Evolutionary conservation across 2,888 invertebrate species (phyloP).

Genomic region (Philhelius pedissequus): DNA sequence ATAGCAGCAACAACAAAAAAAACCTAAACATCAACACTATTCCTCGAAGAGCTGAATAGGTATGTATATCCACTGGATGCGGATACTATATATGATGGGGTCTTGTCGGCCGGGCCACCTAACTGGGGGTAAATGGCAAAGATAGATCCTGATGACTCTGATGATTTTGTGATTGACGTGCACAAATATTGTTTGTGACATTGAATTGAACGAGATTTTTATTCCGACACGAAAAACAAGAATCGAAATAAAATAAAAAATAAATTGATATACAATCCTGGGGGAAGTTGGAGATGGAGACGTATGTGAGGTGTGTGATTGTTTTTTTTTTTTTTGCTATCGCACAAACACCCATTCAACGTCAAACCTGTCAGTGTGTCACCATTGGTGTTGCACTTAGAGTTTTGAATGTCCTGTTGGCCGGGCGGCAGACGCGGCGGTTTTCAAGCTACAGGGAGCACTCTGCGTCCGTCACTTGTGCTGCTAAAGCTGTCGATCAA

Average conservation of each 20-base stretch:
- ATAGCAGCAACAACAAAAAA: neutral
- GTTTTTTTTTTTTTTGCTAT: neutral
- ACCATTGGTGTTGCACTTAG: conserved; percentile 22
- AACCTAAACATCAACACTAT: neutral
- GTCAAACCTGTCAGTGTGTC: neutral
- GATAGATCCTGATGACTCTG: conserved; percentile 48
- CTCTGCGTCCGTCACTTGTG: conserved; percentile 4
- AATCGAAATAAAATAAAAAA: conserved; percentile 8
- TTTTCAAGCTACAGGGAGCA: neutral
- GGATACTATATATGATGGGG: neutral
- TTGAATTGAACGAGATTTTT: conserved; percentile 68
- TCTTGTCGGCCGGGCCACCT: neutral
- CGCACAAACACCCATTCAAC: neutral
- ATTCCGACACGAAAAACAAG: conserved; percentile 40
- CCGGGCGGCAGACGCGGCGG: neutral
- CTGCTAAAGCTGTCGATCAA: conserved; percentile 36
- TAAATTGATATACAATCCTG: neutral
- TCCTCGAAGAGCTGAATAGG: conserved; percentile 17
- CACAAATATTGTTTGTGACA: conserved; percentile 67
- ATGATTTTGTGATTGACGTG: conserved; percentile 67
- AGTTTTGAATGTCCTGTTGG: neutral
- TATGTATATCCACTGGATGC: conserved; percentile 26
- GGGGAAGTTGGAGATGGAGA: neutral
- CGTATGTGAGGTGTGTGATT: neutral
- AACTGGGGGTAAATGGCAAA: neutral